Evolutionary conservation across 35 echinoderm and acorn worm species (phyloP).

Genomic region (Acanthaster planci): DNA sequence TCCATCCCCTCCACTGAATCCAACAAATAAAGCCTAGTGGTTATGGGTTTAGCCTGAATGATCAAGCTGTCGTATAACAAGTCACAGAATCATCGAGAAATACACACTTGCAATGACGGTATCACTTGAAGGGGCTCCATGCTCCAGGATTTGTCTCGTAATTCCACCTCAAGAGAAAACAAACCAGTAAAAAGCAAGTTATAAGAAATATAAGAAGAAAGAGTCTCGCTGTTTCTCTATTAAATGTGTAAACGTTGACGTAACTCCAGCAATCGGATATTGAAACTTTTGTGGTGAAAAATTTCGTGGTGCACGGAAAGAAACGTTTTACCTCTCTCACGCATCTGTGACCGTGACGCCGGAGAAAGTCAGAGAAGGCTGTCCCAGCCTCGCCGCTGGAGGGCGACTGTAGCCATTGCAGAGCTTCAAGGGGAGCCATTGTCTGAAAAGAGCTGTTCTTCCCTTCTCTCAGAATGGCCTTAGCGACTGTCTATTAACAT

Average conservation of each 20-base stretch:
- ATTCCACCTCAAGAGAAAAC: slow-evolving; percentile 35
- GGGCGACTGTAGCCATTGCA: slow-evolving; percentile 35
- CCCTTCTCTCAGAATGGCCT: slow-evolving; percentile 25
- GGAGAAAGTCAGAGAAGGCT: slow-evolving; percentile 33
- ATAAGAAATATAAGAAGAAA: too few species aligned
- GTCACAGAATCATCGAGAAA: too few species aligned
- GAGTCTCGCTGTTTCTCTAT: too few species aligned
- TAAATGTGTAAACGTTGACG: too few species aligned
- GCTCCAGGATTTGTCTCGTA: slow-evolving; percentile 42
- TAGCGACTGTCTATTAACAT: slow-evolving; percentile 39
- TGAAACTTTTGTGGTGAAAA: too few species aligned
- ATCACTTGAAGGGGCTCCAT: slow-evolving; percentile 47
- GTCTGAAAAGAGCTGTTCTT: slow-evolving; percentile 1
- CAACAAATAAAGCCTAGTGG: too few species aligned
- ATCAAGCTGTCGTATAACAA: too few species aligned
- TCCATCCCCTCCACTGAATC: too few species aligned
- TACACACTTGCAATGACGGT: slow-evolving; percentile 44
- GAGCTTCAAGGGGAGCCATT: slow-evolving; percentile 8
- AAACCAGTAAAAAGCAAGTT: too few species aligned
- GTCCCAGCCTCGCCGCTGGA: slow-evolving; percentile 25
- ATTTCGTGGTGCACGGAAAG: too few species aligned
- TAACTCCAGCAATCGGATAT: too few species aligned
- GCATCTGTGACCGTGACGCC: slow-evolving; percentile 42
- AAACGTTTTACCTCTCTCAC: slow-evolving; percentile 33
- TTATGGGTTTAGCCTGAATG: too few species aligned